phyloP scores from a whole-genome alignment of 1,140 invertebrate genomes.

The Batillaria attramentaria region DNA sequence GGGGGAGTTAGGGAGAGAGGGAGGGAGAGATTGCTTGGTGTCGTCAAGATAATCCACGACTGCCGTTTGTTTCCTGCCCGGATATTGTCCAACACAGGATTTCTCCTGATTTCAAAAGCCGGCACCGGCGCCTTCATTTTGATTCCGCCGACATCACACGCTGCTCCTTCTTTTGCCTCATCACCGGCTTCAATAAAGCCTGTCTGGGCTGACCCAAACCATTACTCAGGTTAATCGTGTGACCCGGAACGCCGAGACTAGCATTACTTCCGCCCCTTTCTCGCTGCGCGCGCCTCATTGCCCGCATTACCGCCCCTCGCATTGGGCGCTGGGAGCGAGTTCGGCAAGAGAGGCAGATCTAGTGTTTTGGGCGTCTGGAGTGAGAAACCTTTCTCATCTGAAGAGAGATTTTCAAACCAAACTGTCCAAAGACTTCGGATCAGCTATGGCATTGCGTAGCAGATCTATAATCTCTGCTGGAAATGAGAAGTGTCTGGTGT shows the following conservation, averaged over 20 bases:
- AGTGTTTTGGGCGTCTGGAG: too few species aligned
- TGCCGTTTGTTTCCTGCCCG: neutral
- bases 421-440: too few species aligned
- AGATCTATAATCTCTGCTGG: too few species aligned
- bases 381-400: too few species aligned
- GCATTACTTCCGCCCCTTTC: conserved; percentile 28
- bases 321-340: neutral
- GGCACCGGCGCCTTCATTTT: too few species aligned
- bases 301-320: neutral
- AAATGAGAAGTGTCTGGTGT: too few species aligned
- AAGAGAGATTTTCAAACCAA: neutral
- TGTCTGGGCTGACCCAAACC: conserved; percentile 27
- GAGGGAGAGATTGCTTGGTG: neutral
- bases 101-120: too few species aligned
- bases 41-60: neutral
- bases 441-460: too few species aligned
- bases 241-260: conserved; percentile 25
- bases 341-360: too few species aligned
- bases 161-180: too few species aligned
- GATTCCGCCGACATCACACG: too few species aligned
- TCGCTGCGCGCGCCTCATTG: conserved; percentile 20
- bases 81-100: neutral
- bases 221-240: conserved; percentile 27
- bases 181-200: conserved; percentile 10
- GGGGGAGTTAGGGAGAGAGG: neutral